Conservation (phyloP, 2,797 vertebrate species). For the Sebastes trivittatus region DNA sequence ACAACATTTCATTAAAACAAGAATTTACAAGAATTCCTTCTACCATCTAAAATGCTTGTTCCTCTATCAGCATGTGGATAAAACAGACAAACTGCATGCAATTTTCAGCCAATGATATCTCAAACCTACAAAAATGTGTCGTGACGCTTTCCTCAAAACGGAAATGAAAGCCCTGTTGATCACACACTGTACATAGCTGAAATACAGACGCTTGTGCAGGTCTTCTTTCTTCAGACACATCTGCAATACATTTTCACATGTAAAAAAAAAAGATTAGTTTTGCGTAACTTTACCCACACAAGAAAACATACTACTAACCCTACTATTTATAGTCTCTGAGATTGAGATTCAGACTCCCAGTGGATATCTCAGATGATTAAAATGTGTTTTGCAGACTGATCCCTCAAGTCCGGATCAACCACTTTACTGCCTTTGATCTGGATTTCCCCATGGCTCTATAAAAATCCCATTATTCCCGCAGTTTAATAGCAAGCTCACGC, state of each 20-base stretch:
- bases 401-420: slow-evolving; percentile 34
- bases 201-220: not conserved
- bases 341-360: slow-evolving; percentile 8
- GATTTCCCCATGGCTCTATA: slow-evolving; percentile 29
- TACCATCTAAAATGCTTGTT: slow-evolving; percentile 28
- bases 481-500: slow-evolving; percentile 25
- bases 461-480: slow-evolving; percentile 28
- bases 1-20: slow-evolving; percentile 47
- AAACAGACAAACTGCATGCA: slow-evolving; percentile 37
- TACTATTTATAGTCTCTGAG: slow-evolving; percentile 26
- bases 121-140: not conserved
- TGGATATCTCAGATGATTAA: slow-evolving; percentile 38
- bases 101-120: slow-evolving; percentile 3
- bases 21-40: not conserved
- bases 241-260: not conserved
- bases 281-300: not conserved
- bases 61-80: slow-evolving; percentile 41
- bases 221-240: slow-evolving; percentile 18
- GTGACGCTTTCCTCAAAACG: not conserved
- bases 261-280: not conserved
- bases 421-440: slow-evolving; percentile 35
- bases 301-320: slow-evolving; percentile 23
- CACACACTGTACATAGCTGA: slow-evolving; percentile 26
- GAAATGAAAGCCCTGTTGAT: slow-evolving; percentile 4
- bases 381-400: slow-evolving; percentile 35